phyloP scores from a whole-genome alignment of 2,113 vertebrate genomes.

The Myrmecobius fasciatus region DNA sequence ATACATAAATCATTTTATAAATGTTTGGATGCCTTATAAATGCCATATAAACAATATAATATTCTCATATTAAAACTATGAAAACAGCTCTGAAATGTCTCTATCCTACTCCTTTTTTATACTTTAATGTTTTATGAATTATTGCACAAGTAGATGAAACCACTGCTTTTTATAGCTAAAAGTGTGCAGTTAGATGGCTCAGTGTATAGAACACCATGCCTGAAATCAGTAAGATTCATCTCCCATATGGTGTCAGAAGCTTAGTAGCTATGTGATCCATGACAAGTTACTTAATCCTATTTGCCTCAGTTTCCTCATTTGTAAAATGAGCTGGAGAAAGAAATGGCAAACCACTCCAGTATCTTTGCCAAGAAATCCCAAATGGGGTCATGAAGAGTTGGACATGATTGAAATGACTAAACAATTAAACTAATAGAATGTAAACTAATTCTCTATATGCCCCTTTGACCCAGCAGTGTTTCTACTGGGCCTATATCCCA shows the following conservation, averaged over 20 bases:
- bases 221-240: not conserved
- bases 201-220: not conserved
- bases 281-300: not conserved
- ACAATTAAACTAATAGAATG: not conserved
- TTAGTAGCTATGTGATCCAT: not conserved
- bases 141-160: not conserved
- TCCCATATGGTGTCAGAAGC: not conserved
- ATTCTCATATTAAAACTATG: not conserved
- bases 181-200: not conserved
- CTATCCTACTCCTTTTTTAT: not conserved
- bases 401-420: not conserved
- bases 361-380: not conserved
- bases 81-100: not conserved
- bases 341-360: not conserved
- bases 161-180: not conserved
- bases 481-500: too few relatives aligned
- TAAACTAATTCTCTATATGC: not conserved
- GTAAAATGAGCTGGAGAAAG: not conserved
- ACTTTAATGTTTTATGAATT: not conserved
- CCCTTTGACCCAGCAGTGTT: too few relatives aligned
- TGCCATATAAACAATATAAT: not conserved
- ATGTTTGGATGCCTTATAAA: not conserved
- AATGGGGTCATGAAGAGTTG: not conserved
- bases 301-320: not conserved
- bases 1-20: not conserved